Evolutionary conservation across 2,888 invertebrate species (phyloP).

Genomic region (Bedellia somnulentella): DNA sequence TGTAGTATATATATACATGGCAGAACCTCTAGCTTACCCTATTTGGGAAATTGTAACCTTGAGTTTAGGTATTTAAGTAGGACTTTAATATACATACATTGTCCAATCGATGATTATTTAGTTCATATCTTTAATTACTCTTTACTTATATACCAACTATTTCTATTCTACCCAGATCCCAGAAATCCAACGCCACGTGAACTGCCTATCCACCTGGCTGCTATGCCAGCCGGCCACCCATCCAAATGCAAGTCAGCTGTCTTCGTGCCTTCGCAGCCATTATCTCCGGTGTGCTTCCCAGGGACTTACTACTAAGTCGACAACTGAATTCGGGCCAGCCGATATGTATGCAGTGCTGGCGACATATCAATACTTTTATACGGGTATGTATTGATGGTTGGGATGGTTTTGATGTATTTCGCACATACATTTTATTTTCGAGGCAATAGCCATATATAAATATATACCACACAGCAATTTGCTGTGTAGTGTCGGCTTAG

Average conservation of each 20-base stretch:
- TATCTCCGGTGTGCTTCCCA: slow-evolving; percentile 64
- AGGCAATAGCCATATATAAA: too few species aligned
- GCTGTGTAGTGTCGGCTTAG: too few species aligned
- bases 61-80: too few species aligned
- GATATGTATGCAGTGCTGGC: slow-evolving; percentile 83
- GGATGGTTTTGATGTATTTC: too few species aligned
- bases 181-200: slow-evolving; percentile 84
- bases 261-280: slow-evolving; percentile 63
- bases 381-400: slow-evolving; percentile 25
- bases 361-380: slow-evolving; percentile 66
- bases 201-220: slow-evolving; percentile 73
- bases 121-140: not conserved
- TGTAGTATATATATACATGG: too few species aligned
- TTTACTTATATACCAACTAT: not conserved
- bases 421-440: too few species aligned
- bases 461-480: too few species aligned
- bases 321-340: slow-evolving; percentile 72
- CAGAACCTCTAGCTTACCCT: too few species aligned
- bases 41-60: too few species aligned
- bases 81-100: too few species aligned
- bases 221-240: slow-evolving; percentile 66
- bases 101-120: too few species aligned
- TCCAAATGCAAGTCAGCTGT: slow-evolving; percentile 59
- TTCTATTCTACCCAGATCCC: slow-evolving; percentile 10
- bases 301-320: slow-evolving; percentile 48